Percentiles rank a stretch among this genome's conserved stretches.
Evolutionary conservation across 2,113 vertebrate species (phyloP).

Genomic region (Butastur rufipennis): DNA sequence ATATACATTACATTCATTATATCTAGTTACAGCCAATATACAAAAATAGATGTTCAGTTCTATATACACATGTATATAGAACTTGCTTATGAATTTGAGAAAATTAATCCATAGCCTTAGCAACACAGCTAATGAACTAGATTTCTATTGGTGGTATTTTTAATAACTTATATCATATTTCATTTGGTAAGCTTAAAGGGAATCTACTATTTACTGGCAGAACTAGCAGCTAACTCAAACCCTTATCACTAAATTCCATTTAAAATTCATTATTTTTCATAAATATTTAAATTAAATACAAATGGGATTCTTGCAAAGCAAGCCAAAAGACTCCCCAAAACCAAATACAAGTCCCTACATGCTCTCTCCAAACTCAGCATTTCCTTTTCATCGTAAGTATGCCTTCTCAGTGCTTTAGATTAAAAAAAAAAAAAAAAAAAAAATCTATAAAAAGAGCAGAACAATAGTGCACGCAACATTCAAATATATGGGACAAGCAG

Average conservation of each 20-base stretch:
- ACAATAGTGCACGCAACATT: neutral
- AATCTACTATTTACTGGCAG: neutral
- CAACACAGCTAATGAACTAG: neutral
- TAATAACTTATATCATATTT: neutral
- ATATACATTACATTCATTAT: neutral
- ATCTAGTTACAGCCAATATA: neutral
- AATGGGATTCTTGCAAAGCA: neutral
- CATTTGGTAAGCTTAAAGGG: neutral
- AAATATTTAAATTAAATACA: constrained; percentile 26
- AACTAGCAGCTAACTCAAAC: neutral
- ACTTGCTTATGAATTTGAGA: neutral
- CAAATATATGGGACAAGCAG: neutral
- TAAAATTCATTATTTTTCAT: constrained; percentile 16
- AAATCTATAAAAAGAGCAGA: neutral
- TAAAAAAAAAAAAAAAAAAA: neutral
- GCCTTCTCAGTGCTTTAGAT: neutral
- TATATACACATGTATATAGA: neutral
- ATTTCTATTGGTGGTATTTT: neutral
- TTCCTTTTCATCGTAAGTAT: neutral
- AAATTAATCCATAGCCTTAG: neutral
- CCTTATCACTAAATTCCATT: neutral
- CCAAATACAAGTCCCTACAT: neutral
- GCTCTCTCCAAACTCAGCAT: neutral
- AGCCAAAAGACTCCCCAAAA: neutral
- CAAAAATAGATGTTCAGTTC: neutral